A percentile compares a stretch with the other conserved stretches of the same genome.
Conservation (phyloP, 2,888 invertebrate genomes). For the Erynnis tages region DNA sequence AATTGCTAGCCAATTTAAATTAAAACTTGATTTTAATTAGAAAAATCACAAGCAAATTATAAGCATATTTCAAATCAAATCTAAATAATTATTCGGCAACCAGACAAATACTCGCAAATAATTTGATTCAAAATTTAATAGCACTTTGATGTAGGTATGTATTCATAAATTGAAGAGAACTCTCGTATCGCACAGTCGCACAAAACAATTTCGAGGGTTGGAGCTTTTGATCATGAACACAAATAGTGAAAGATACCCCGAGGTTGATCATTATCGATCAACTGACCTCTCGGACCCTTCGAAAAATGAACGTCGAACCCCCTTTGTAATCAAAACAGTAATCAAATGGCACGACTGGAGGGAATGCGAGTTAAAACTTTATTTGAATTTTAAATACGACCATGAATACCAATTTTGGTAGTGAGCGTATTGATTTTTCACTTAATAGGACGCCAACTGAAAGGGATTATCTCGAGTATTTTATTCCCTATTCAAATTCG, state of each 20-base stretch:
- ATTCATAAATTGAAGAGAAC: constrained; percentile 7
- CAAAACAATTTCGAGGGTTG: constrained; percentile 13
- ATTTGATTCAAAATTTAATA: neutral
- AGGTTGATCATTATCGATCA: constrained; percentile 61
- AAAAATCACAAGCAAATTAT: too few relatives aligned
- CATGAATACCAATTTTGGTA: constrained; percentile 26
- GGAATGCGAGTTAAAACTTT: constrained; percentile 58
- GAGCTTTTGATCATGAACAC: constrained; percentile 23
- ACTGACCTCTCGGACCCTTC: constrained; percentile 58
- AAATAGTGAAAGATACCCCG: constrained; percentile 44
- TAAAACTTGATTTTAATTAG: too few relatives aligned
- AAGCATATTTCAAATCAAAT: too few relatives aligned
- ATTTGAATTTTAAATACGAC: constrained; percentile 67
- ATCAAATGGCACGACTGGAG: constrained; percentile 69
- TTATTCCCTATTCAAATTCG: constrained; percentile 22
- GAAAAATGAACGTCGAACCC: constrained; percentile 46
- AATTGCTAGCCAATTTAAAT: too few relatives aligned
- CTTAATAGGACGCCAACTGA: constrained; percentile 23
- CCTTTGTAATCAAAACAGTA: constrained; percentile 75
- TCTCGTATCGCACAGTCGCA: too few relatives aligned
- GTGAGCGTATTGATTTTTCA: constrained; percentile 28
- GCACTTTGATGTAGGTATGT: constrained; percentile 3
- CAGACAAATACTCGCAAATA: neutral
- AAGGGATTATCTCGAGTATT: constrained; percentile 25
- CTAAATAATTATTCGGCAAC: too few relatives aligned